A percentile compares a stretch with the other conserved stretches of the same genome.
Evolutionary conservation across 1,140 invertebrate species (phyloP).

Genomic region (Lordiphosa mommai): DNA sequence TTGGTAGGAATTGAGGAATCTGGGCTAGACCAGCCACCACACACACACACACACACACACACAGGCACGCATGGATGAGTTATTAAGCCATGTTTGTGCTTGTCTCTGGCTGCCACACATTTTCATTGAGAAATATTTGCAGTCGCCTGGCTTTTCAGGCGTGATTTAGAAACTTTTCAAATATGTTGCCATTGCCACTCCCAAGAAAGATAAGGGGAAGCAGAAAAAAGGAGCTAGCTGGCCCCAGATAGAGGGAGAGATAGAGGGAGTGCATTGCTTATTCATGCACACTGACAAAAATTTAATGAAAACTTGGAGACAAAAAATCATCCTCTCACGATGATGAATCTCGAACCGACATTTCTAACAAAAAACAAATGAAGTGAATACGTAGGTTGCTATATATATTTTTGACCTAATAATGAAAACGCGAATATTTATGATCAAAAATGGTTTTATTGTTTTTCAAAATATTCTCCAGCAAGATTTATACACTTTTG

Average conservation of each 20-base stretch:
- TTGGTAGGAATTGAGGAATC: constrained; percentile 31
- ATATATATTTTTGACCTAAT: no score
- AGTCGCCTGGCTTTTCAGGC: constrained; percentile 35
- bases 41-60: constrained; percentile 18
- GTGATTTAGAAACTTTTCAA: constrained; percentile 70
- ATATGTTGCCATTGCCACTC: constrained; percentile 69
- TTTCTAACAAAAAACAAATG: no score
- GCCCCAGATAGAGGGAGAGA: not conserved
- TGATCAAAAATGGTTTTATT: no score
- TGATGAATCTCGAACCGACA: no score
- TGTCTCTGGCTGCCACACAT: constrained; percentile 64
- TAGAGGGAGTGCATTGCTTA: not conserved
- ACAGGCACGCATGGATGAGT: constrained; percentile 46
- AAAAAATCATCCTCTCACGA: no score
- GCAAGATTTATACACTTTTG: no score
- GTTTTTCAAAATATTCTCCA: no score
- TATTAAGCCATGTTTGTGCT: constrained; percentile 74
- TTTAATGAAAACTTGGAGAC: no score
- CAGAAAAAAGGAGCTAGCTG: not conserved
- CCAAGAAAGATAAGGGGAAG: constrained; percentile 1
- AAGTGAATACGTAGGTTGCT: no score
- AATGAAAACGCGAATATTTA: no score
- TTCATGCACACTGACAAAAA: constrained; percentile 1
- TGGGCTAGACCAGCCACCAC: constrained; percentile 8
- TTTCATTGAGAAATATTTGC: constrained; percentile 74